A percentile compares a stretch with the other conserved stretches of the same genome.
Conservation (phyloP, 2,113 vertebrate genomes). For the Pelusios castaneus region DNA sequence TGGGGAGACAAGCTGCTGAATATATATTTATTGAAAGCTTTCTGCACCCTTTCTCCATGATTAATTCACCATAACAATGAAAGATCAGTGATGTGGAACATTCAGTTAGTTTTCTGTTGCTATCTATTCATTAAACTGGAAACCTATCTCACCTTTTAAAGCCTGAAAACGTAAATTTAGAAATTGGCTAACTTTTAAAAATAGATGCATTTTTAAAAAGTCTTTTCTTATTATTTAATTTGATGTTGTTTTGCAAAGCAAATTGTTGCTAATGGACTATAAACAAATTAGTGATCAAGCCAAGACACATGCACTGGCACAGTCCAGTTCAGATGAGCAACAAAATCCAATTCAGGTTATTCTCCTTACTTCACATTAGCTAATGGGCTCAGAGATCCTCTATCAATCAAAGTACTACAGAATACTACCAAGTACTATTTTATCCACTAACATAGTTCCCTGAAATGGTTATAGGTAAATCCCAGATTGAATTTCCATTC, state of each 20-base stretch:
- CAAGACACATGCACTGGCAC: neutral
- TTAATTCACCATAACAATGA: slow-evolving; percentile 67
- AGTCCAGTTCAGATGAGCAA: slow-evolving; percentile 1
- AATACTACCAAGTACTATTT: no score
- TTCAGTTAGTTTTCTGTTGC: slow-evolving; percentile 60
- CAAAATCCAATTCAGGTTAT: slow-evolving; percentile 34
- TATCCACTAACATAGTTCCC: neutral
- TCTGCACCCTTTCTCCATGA: slow-evolving; percentile 63
- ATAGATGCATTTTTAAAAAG: neutral
- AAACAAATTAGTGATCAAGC: neutral
- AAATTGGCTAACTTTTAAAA: neutral
- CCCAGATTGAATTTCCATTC: neutral
- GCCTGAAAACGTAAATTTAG: neutral
- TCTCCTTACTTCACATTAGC: neutral
- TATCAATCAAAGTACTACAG: neutral
- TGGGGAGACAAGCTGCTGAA: slow-evolving; percentile 61
- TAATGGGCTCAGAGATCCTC: neutral
- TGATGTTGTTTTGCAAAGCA: neutral
- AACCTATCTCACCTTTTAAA: slow-evolving; percentile 3
- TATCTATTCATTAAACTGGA: slow-evolving; percentile 50
- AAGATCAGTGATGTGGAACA: slow-evolving; percentile 29
- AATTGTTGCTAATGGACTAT: neutral
- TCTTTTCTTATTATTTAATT: slow-evolving; percentile 3
- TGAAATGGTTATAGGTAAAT: neutral
- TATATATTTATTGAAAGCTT: slow-evolving; percentile 70